Conservation (phyloP, 2,113 vertebrate species). For the Rhineura floridana region DNA sequence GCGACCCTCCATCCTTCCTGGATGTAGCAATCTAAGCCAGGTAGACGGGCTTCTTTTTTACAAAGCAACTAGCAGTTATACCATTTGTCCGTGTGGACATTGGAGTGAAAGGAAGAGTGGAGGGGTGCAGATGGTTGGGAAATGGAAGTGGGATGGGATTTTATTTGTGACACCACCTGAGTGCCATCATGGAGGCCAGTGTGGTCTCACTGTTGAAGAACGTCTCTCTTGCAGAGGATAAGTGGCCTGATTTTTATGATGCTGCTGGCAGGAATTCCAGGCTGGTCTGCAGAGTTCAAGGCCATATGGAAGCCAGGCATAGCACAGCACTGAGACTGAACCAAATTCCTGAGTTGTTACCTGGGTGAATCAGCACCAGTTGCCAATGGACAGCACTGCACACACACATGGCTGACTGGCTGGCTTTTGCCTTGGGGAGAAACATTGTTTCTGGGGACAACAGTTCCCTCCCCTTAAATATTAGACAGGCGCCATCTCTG, state of each 20-base stretch:
- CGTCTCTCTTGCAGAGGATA: not conserved
- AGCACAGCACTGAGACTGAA: not conserved
- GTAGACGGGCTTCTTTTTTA: not conserved
- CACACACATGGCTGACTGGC: no score
- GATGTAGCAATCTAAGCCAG: not conserved
- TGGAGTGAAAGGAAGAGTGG: not conserved
- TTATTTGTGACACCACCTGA: not conserved
- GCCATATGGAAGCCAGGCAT: not conserved
- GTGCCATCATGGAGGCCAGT: not conserved
- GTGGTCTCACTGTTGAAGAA: not conserved
- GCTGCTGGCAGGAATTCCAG: not conserved
- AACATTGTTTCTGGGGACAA: not conserved
- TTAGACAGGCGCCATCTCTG: no score
- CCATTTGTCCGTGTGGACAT: not conserved
- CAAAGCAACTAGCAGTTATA: not conserved
- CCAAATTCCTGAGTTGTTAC: not conserved
- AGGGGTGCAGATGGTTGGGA: not conserved
- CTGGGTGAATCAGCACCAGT: conserved; percentile 27
- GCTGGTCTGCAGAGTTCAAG: not conserved
- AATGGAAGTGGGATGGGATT: not conserved
- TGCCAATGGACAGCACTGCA: conserved; percentile 6
- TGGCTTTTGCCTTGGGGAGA: not conserved
- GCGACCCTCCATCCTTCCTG: not conserved
- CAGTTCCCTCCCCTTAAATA: no score
- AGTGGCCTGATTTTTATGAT: not conserved